Evolutionary conservation across 2,797 vertebrate genomes (phyloP).

Genomic region (Paramormyrops hopkinsi): DNA sequence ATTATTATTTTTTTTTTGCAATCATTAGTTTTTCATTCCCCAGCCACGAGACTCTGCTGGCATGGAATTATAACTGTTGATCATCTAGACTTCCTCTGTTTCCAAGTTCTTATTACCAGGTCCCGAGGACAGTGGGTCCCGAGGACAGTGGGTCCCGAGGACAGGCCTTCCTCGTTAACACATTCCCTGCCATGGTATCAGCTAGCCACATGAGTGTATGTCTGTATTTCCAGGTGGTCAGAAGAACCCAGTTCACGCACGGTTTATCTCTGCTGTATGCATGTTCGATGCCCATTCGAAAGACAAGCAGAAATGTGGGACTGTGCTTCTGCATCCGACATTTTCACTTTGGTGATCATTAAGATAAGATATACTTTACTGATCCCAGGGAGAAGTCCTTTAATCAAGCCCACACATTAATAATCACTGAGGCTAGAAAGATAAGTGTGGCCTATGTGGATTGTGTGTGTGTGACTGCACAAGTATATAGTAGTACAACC

Average conservation of each 20-base stretch:
- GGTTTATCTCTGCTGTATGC: not conserved
- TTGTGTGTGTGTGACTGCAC: not conserved
- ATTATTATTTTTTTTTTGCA: not conserved
- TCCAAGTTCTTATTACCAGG: not conserved
- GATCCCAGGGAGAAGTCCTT: not conserved
- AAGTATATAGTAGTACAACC: not conserved
- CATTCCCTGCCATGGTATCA: not conserved
- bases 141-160: not conserved
- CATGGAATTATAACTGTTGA: not conserved
- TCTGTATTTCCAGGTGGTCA: not conserved
- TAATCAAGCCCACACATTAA: not conserved
- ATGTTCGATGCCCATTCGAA: not conserved
- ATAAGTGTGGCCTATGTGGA: not conserved
- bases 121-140: not conserved
- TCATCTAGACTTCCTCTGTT: not conserved
- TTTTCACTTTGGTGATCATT: not conserved
- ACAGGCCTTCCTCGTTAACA: not conserved
- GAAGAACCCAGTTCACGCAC: not conserved
- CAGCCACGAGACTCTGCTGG: not conserved
- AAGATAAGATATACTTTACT: not conserved
- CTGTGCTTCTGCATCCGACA: not conserved
- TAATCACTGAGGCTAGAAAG: not conserved
- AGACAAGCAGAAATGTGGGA: not conserved
- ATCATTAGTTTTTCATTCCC: not conserved
- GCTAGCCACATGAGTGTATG: not conserved